Percentiles rank a stretch among this genome's conserved stretches.
Evolutionary conservation across 2,888 invertebrate genomes (phyloP).

Genomic region (Chymomyza fuscimana): DNA sequence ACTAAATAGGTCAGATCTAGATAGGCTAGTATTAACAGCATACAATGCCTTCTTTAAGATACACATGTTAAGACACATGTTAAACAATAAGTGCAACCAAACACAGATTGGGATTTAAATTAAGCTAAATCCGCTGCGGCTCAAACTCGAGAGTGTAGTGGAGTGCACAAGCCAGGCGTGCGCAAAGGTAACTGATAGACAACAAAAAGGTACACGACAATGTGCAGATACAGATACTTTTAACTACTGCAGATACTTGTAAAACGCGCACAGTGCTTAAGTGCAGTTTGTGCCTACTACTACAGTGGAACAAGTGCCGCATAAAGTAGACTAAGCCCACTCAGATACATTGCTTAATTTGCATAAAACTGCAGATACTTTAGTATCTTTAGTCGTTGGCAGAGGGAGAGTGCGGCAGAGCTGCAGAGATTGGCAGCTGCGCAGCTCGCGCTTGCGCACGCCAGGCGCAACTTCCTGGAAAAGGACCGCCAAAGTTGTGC

Average conservation of each 20-base stretch:
- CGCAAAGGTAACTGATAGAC: slow-evolving; percentile 53
- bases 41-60: neutral
- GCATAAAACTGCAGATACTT: slow-evolving; percentile 65
- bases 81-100: slow-evolving; percentile 41
- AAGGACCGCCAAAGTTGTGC: slow-evolving; percentile 71
- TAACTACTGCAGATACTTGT: slow-evolving; percentile 34
- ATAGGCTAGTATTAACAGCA: neutral
- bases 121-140: slow-evolving; percentile 71
- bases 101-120: slow-evolving; percentile 68
- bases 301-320: slow-evolving; percentile 42
- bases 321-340: slow-evolving; percentile 70
- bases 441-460: slow-evolving; percentile 53
- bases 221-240: slow-evolving; percentile 31
- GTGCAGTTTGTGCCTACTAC: slow-evolving; percentile 59
- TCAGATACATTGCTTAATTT: slow-evolving; percentile 60
- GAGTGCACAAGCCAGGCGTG: neutral
- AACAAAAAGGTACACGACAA: slow-evolving; percentile 66
- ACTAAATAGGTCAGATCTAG: slow-evolving; percentile 39
- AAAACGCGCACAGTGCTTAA: slow-evolving; percentile 57
- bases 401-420: slow-evolving; percentile 14
- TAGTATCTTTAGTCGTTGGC: slow-evolving; percentile 13
- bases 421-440: slow-evolving; percentile 38
- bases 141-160: slow-evolving; percentile 21
- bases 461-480: slow-evolving; percentile 73
- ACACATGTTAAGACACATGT: neutral